Evolutionary conservation across 1,140 invertebrate genomes (phyloP).

Genomic region (Colletes latitarsis): DNA sequence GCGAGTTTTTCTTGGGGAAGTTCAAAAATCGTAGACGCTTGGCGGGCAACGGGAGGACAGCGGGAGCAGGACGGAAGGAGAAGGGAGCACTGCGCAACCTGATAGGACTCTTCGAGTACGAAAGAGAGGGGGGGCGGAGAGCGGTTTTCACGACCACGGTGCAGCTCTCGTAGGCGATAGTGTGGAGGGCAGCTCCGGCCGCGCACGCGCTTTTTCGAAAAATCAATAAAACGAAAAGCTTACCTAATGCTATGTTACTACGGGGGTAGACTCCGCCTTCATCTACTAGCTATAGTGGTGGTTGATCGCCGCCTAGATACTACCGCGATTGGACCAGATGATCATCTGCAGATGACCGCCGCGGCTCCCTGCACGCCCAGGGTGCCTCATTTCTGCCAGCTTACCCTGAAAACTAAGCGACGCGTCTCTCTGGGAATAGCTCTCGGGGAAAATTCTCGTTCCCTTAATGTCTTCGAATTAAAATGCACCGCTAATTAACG

Average conservation of each 20-base stretch:
- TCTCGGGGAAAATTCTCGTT: neutral
- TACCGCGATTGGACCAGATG: conserved; percentile 74
- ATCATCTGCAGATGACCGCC: conserved; percentile 73
- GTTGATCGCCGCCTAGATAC: conserved; percentile 77
- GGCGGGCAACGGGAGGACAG: conserved; percentile 8
- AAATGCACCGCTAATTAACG: neutral
- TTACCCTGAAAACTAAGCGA: neutral
- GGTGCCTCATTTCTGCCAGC: conserved; percentile 57
- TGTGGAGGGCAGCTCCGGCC: conserved; percentile 74
- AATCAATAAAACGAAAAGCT: conserved; percentile 82
- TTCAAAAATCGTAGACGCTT: conserved; percentile 54
- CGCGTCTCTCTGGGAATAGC: neutral
- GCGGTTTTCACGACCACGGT: conserved; percentile 66
- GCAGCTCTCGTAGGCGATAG: conserved; percentile 76
- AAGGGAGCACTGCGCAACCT: conserved; percentile 62
- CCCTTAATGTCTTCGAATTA: neutral
- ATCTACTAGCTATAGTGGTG: conserved; percentile 78
- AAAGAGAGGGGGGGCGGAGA: conserved; percentile 43
- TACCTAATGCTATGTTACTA: conserved; percentile 80
- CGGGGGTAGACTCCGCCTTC: conserved; percentile 80
- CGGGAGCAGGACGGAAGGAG: conserved; percentile 3
- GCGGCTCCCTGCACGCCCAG: conserved; percentile 33
- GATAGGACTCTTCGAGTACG: conserved; percentile 61
- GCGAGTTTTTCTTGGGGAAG: conserved; percentile 38
- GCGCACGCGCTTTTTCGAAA: conserved; percentile 82